Percentiles rank a stretch among this genome's conserved stretches.
Conservation (phyloP, 2,797 vertebrate species). For the Pyrocephalus nanus region DNA sequence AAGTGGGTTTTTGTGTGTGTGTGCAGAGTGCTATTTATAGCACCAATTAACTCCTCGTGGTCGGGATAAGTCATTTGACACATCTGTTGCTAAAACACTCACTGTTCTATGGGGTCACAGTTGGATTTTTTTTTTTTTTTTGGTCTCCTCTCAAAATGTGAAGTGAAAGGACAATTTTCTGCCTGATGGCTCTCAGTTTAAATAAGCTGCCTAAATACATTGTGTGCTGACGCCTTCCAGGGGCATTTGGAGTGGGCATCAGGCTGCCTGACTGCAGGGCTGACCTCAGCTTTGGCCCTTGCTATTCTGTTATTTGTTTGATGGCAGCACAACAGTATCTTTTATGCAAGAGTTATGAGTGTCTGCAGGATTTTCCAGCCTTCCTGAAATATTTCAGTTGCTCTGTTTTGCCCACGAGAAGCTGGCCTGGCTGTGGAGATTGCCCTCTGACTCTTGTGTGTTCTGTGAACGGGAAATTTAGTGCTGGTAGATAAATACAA, state of each 20-base stretch:
- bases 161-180: not conserved
- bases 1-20: not conserved
- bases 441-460: not conserved
- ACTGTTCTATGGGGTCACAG: not conserved
- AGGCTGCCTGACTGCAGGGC: not conserved
- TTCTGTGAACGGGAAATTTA: not conserved
- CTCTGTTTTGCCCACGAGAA: not conserved
- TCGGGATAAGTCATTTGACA: constrained; percentile 43
- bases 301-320: not conserved
- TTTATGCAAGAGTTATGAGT: not conserved
- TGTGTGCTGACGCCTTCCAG: fast-evolving
- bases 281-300: not conserved
- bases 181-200: not conserved
- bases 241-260: not conserved
- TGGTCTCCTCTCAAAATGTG: not conserved
- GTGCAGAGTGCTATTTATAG: constrained; percentile 60
- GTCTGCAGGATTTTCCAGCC: not conserved
- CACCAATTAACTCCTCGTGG: constrained; percentile 61
- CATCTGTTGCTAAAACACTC: constrained; percentile 54
- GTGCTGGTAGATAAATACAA: not conserved
- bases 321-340: not conserved
- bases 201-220: not conserved
- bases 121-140: not conserved
- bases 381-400: not conserved
- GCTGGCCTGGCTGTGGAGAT: not conserved